Conservation (phyloP, 2,888 invertebrate genomes). For the Micoletzkya japonica region DNA sequence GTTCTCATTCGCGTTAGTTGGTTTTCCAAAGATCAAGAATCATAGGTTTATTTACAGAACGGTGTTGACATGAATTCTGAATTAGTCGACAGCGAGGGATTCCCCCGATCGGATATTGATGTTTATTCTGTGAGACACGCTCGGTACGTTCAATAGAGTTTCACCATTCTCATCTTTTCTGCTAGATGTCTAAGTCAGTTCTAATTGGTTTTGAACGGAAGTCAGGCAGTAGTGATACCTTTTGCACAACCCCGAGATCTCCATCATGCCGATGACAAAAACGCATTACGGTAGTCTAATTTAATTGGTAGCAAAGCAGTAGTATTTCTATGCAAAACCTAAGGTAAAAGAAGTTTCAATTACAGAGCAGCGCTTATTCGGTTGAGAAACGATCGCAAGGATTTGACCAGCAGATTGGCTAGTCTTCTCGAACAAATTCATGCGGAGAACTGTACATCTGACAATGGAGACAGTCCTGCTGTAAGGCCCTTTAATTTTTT, state of each 20-base stretch:
- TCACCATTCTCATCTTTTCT: not conserved
- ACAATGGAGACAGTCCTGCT: not conserved
- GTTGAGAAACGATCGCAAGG: slow-evolving; percentile 23
- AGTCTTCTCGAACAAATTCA: slow-evolving; percentile 10
- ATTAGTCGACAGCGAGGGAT: slow-evolving; percentile 83
- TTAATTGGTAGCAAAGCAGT: not conserved
- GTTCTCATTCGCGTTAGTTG: not conserved
- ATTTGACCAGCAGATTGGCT: slow-evolving; percentile 14
- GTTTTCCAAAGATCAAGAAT: not conserved
- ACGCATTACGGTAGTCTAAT: not conserved
- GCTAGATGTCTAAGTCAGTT: not conserved
- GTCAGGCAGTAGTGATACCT: not conserved
- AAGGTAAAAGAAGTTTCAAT: not conserved
- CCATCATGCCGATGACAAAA: not conserved
- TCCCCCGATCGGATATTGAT: slow-evolving; percentile 84
- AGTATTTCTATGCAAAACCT: too few relatives aligned
- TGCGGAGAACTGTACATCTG: not conserved
- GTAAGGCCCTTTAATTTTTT: not conserved
- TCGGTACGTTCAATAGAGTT: slow-evolving; percentile 66
- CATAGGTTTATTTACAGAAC: slow-evolving; percentile 38
- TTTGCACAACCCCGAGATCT: not conserved
- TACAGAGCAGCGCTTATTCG: slow-evolving; percentile 23
- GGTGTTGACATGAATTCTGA: slow-evolving; percentile 82
- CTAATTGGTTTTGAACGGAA: not conserved
- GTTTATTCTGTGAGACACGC: slow-evolving; percentile 87